Evolutionary conservation across 2,888 invertebrate species (phyloP).

Genomic region (Rhopalosiphum nymphaeae): DNA sequence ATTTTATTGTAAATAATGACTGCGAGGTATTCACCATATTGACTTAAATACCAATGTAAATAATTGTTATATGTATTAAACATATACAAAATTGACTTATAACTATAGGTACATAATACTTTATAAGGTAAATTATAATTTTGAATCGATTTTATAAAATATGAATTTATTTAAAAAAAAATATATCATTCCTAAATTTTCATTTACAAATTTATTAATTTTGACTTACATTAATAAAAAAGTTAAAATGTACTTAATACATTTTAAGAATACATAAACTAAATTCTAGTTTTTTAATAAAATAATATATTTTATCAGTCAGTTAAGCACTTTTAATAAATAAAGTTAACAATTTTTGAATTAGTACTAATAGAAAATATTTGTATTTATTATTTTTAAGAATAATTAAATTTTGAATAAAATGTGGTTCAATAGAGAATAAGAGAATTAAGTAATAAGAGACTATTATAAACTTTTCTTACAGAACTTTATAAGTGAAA

Average conservation of each 20-base stretch:
- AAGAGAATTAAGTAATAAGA: constrained; percentile 7
- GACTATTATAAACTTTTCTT: constrained; percentile 50
- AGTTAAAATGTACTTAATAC: background rate
- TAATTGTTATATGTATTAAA: background rate
- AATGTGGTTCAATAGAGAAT: background rate
- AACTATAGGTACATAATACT: background rate
- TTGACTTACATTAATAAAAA: background rate
- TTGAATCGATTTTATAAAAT: background rate
- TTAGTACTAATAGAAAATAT: background rate
- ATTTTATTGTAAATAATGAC: background rate
- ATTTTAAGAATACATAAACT: background rate
- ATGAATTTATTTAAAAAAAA: no score
- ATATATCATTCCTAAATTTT: background rate
- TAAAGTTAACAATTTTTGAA: background rate
- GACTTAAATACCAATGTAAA: background rate
- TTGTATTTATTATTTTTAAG: background rate
- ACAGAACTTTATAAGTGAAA: constrained; percentile 34
- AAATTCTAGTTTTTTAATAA: background rate
- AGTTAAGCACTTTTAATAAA: background rate
- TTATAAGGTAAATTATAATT: no score
- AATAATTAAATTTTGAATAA: constrained; percentile 4
- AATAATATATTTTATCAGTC: background rate
- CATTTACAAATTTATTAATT: background rate
- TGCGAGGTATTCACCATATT: background rate
- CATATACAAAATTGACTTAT: no score